Percentiles rank a stretch among this genome's conserved stretches.
These are phyloP conservation scores for Gymnodraco acuticeps DNA, from an alignment of 2,797 vertebrate species.

Conservation along the genomic window DNA sequence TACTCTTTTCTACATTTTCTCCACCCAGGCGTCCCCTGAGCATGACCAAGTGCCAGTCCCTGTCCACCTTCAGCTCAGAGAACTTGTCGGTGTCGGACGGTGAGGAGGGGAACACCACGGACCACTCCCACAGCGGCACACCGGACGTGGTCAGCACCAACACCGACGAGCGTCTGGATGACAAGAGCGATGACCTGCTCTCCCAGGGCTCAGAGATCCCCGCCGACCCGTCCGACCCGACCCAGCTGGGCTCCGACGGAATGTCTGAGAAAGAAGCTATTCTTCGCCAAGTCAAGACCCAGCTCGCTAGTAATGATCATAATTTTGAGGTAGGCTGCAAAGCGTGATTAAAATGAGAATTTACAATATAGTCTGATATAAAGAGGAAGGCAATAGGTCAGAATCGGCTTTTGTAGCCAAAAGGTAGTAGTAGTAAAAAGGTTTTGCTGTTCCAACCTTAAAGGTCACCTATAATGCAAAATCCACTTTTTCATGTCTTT, in stretches of 20 bases:
- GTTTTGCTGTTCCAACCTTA: not conserved
- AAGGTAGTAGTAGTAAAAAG: not conserved
- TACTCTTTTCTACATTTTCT: too few species aligned
- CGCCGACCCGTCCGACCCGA: constrained; percentile 85
- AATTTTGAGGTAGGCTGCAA: constrained; percentile 78
- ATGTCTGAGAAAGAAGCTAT: constrained; percentile 89
- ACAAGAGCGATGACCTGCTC: constrained; percentile 92
- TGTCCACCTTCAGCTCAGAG: constrained; percentile 96
- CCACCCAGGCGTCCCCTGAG: constrained; percentile 84
- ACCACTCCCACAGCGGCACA: constrained; percentile 94
- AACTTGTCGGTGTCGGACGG: constrained; percentile 92
- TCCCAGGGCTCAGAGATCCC: constrained; percentile 95
- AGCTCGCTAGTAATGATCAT: constrained; percentile 86
- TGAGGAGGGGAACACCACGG: constrained; percentile 95
- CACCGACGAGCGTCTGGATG: constrained; percentile 93
- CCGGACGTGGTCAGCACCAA: constrained; percentile 97
- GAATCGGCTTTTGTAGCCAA: not conserved
- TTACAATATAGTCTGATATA: not conserved
- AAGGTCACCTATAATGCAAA: too few species aligned
- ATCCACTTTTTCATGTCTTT: too few species aligned
- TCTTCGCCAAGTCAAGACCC: constrained; percentile 87
- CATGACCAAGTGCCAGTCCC: constrained; percentile 94
- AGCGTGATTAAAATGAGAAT: not conserved
- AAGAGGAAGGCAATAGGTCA: not conserved
- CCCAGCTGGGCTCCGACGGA: constrained; percentile 80